Percentiles rank a stretch among this genome's conserved stretches.
Evolutionary conservation across 2,113 vertebrate genomes (phyloP).

Genomic region (Diadophis punctatus): DNA sequence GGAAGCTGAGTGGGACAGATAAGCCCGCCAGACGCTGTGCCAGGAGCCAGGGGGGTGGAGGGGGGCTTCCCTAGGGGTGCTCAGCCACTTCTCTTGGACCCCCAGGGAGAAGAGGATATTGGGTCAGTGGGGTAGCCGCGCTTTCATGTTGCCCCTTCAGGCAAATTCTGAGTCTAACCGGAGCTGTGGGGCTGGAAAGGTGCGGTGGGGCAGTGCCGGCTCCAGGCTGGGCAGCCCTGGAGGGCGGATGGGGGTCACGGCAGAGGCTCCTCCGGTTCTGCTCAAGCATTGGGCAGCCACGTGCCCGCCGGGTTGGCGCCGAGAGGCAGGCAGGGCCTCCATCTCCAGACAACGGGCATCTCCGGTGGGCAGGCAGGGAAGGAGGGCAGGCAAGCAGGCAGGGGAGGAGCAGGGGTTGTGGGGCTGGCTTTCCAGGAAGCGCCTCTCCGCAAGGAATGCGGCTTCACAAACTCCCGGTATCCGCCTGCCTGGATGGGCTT

Average conservation of each 20-base stretch:
- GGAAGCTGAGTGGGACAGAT: neutral
- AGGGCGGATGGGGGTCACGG: accelerated
- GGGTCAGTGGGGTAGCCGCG: too few relatives aligned
- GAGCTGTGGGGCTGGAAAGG: neutral
- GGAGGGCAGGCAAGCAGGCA: neutral
- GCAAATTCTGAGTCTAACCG: neutral
- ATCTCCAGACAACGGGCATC: neutral
- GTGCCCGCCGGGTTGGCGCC: neutral
- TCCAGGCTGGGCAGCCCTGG: neutral
- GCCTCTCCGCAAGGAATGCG: neutral
- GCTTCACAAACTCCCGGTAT: neutral
- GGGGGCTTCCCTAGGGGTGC: neutral
- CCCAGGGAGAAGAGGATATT: neutral
- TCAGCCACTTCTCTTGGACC: neutral
- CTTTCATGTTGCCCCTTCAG: too few relatives aligned
- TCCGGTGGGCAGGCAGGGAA: neutral
- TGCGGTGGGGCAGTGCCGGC: neutral
- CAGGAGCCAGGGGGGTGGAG: neutral
- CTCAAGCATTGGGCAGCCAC: neutral
- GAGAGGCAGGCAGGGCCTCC: neutral
- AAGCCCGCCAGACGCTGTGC: neutral
- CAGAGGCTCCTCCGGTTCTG: neutral
- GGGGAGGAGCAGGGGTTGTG: neutral
- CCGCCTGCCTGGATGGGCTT: neutral
- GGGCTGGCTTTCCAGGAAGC: neutral